Conservation (phyloP, 2,888 invertebrate species). For the Zygaena filipendulae region DNA sequence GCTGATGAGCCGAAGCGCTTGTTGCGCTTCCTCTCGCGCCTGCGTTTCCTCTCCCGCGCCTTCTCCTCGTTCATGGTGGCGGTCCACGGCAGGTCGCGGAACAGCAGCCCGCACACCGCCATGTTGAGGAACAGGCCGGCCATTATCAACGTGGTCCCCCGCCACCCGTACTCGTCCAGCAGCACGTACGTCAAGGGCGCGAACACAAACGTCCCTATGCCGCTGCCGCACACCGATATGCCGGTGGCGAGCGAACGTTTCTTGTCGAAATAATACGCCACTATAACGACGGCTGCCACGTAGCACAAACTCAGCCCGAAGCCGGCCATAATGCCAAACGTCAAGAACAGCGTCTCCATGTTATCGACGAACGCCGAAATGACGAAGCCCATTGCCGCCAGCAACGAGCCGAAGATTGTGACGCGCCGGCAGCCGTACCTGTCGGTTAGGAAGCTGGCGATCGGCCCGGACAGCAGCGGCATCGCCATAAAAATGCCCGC, state of each 20-base stretch:
- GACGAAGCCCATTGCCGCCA: constrained; percentile 81
- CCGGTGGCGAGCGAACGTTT: constrained; percentile 87
- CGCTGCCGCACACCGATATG: constrained; percentile 87
- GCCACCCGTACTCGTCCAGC: constrained; percentile 83
- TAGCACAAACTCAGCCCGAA: constrained; percentile 88
- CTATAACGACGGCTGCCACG: constrained; percentile 90
- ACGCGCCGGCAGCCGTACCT: constrained; percentile 84
- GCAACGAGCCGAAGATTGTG: constrained; percentile 80
- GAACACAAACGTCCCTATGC: constrained; percentile 89
- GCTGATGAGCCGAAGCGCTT: constrained; percentile 72
- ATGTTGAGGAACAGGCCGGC: constrained; percentile 85
- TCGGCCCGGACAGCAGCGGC: constrained; percentile 87
- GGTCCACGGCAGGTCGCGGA: constrained; percentile 75
- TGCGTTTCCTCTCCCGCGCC: constrained; percentile 71
- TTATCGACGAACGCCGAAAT: constrained; percentile 80
- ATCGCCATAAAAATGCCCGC: constrained; percentile 92
- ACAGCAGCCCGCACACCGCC: constrained; percentile 82
- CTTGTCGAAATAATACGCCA: constrained; percentile 91
- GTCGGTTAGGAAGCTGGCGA: constrained; percentile 86
- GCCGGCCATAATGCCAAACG: constrained; percentile 86
- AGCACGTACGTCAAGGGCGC: constrained; percentile 82
- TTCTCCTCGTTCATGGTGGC: constrained; percentile 70
- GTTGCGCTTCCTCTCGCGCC: constrained; percentile 65
- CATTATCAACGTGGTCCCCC: constrained; percentile 83
- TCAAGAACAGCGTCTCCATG: constrained; percentile 81